These are phyloP conservation scores for Dissostichus mawsoni DNA, from an alignment of 2,113 vertebrate species.

Conservation along the genomic window DNA sequence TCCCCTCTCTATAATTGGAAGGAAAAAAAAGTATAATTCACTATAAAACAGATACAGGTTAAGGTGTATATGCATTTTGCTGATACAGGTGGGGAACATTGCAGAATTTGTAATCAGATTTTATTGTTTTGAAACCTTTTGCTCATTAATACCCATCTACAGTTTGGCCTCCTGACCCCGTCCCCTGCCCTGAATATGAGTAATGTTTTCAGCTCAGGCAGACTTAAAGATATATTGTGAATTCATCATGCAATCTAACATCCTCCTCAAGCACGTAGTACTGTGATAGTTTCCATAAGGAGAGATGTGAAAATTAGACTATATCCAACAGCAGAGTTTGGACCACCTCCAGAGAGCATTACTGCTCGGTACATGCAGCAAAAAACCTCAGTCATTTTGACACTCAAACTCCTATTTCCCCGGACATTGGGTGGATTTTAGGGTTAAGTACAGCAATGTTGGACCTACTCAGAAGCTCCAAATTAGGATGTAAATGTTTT, in stretches of 20 bases:
- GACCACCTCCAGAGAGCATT: constrained; percentile 37
- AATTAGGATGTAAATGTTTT: constrained; percentile 10
- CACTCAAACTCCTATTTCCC: constrained; percentile 14
- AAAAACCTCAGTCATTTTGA: constrained; percentile 20
- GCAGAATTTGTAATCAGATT: constrained; percentile 7
- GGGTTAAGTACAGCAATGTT: constrained; percentile 21
- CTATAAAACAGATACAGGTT: too few species aligned
- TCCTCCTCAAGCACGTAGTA: constrained; percentile 22
- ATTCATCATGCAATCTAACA: constrained; percentile 20
- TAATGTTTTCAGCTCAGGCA: constrained; percentile 26
- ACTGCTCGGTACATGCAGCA: constrained; percentile 23
- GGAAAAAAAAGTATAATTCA: too few species aligned
- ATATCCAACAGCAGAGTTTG: constrained; percentile 20
- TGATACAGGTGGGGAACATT: neutral
- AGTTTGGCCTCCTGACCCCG: constrained; percentile 30
- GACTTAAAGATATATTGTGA: constrained; percentile 35
- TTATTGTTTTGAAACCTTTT: constrained; percentile 28
- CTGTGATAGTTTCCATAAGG: constrained; percentile 11
- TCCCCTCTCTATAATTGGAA: neutral
- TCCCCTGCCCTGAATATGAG: constrained; percentile 37
- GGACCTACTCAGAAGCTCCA: neutral
- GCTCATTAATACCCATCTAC: constrained; percentile 15
- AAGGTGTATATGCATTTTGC: too few species aligned
- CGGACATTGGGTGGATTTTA: constrained; percentile 7
- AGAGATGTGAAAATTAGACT: constrained; percentile 27